Conservation (phyloP, 2,888 invertebrate species). For the Stegophylla sp. region DNA sequence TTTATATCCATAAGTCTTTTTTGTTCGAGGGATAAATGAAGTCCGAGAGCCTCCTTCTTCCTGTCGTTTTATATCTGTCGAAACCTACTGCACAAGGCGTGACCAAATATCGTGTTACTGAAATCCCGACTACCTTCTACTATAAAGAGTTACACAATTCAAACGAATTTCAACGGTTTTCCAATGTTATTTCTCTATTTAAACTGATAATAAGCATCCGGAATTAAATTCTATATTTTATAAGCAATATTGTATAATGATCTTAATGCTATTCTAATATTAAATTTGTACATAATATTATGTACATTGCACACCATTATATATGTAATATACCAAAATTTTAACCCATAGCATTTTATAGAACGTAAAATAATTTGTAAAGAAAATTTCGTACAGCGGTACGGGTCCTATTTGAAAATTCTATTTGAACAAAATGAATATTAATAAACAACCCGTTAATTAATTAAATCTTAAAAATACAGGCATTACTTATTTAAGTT, state of each 20-base stretch:
- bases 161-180: slow-evolving; percentile 35
- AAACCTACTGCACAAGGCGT: slow-evolving; percentile 34
- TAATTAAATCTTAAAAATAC: too few species aligned
- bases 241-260: background rate
- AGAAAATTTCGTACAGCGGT: background rate
- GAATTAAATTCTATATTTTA: background rate
- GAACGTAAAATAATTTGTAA: background rate
- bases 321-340: background rate
- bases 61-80: slow-evolving; percentile 31
- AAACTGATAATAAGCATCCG: background rate
- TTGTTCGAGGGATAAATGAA: slow-evolving; percentile 23
- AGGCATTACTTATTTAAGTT: too few species aligned
- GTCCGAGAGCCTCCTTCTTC: slow-evolving; percentile 55
- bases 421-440: background rate
- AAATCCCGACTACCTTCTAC: slow-evolving; percentile 6
- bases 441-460: background rate
- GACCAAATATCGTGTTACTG: slow-evolving; percentile 44
- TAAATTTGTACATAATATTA: too few species aligned
- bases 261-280: background rate
- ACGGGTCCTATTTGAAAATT: background rate
- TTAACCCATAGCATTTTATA: background rate
- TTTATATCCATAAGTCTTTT: slow-evolving; percentile 41
- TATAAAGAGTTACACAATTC: slow-evolving; percentile 38
- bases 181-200: background rate
- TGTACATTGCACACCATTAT: too few species aligned